Percentiles rank a stretch among this genome's conserved stretches.
These are phyloP conservation scores for Myotis yumanensis DNA, from an alignment of 2,113 vertebrate species.

Conservation along the genomic window DNA sequence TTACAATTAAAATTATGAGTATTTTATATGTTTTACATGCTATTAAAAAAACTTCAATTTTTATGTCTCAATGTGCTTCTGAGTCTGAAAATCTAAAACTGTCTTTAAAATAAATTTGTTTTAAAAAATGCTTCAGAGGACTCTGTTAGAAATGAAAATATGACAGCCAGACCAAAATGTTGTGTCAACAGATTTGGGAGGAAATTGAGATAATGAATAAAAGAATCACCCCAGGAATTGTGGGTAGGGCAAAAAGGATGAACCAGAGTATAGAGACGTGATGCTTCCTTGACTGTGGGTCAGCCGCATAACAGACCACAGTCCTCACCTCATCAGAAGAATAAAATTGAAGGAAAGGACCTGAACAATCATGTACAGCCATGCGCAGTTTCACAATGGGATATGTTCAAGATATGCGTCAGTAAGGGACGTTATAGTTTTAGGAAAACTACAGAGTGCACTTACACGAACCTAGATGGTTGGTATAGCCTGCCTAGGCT, in stretches of 20 bases:
- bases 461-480: not conserved
- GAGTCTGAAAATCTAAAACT: conserved; percentile 13
- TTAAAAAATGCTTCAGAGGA: not conserved
- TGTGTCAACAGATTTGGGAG: not conserved
- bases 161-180: not conserved
- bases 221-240: not conserved
- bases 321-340: not conserved
- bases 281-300: not conserved
- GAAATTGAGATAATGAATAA: not conserved
- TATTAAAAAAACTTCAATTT: not conserved
- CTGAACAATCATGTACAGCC: not conserved
- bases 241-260: not conserved
- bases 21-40: conserved; percentile 13
- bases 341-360: not conserved
- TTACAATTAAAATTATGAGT: conserved; percentile 16
- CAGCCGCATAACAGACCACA: not conserved
- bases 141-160: conserved; percentile 11
- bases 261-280: not conserved
- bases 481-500: not conserved
- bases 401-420: not conserved
- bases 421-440: too few species aligned
- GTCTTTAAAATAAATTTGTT: conserved; percentile 37
- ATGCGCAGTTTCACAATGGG: not conserved
- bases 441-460: not conserved
- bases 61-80: not conserved